These are phyloP conservation scores for Ctenosaura bakeri DNA, from an alignment of 2,797 vertebrate genomes.

Conservation along the genomic window DNA sequence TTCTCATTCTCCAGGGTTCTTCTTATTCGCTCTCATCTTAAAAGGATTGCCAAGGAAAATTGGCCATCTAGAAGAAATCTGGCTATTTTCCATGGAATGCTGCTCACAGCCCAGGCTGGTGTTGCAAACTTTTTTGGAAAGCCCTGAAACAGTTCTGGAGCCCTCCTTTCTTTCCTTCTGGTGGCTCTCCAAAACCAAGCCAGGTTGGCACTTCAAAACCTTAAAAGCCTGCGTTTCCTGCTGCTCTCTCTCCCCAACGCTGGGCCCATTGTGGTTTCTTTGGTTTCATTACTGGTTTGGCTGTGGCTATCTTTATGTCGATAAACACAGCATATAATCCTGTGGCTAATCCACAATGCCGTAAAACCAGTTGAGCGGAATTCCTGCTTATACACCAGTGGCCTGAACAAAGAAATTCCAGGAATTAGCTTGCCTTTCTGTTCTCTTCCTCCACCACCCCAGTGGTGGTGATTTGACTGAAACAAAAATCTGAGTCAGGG, in stretches of 20 bases:
- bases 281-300: not conserved
- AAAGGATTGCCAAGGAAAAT: not conserved
- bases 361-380: not conserved
- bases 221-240: no score
- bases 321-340: no score
- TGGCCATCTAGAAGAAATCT: not conserved
- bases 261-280: not conserved
- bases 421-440: not conserved
- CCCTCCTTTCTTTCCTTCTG: not conserved
- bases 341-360: not conserved
- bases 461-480: no score
- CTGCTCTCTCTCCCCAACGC: no score
- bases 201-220: no score
- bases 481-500: no score
- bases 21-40: not conserved
- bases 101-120: not conserved
- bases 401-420: not conserved
- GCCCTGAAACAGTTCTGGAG: no score
- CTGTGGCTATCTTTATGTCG: no score
- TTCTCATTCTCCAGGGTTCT: no score
- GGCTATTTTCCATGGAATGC: not conserved
- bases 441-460: no score
- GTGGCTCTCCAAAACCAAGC: not conserved
- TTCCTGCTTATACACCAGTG: not conserved
- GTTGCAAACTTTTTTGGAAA: not conserved